Percentiles rank a stretch among this genome's conserved stretches.
Conservation (phyloP, 2,888 invertebrate species). For the Harpalus rufipes region DNA sequence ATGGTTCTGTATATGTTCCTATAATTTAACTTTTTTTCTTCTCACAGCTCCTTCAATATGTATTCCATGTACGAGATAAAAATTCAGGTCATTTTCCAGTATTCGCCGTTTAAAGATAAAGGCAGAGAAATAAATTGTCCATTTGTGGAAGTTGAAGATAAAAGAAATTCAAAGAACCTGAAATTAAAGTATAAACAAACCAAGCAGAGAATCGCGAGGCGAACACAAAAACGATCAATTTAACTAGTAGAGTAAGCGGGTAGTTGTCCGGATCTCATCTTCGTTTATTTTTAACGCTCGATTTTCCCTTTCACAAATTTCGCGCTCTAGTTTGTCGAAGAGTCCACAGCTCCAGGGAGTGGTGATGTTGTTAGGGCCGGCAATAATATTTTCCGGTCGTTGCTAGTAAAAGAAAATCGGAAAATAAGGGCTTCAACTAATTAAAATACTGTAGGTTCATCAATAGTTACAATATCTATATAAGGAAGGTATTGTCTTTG, state of each 20-base stretch:
- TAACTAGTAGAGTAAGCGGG: constrained; percentile 41
- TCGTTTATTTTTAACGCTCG: constrained; percentile 58
- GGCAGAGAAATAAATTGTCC: constrained; percentile 7
- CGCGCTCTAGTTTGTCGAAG: constrained; percentile 50
- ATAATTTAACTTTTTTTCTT: background rate
- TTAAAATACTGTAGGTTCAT: too few species aligned
- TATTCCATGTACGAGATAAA: background rate
- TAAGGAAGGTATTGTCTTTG: too few species aligned
- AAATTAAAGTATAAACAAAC: constrained; percentile 46
- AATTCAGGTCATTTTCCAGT: background rate
- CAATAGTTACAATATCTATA: too few species aligned
- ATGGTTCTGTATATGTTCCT: background rate
- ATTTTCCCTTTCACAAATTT: constrained; percentile 59
- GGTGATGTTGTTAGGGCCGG: background rate
- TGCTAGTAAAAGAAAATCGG: too few species aligned
- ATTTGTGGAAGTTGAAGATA: constrained; percentile 5
- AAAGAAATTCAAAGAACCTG: constrained; percentile 39
- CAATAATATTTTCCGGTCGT: background rate
- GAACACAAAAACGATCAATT: constrained; percentile 41
- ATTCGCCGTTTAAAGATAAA: background rate
- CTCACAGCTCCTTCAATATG: background rate
- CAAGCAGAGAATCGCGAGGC: constrained; percentile 40
- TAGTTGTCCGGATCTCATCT: constrained; percentile 48
- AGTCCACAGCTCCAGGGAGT: background rate
- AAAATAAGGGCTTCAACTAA: too few species aligned